A percentile compares a stretch with the other conserved stretches of the same genome.
Evolutionary conservation across 2,797 vertebrate genomes (phyloP).

Genomic region (Diplodus sargus): DNA sequence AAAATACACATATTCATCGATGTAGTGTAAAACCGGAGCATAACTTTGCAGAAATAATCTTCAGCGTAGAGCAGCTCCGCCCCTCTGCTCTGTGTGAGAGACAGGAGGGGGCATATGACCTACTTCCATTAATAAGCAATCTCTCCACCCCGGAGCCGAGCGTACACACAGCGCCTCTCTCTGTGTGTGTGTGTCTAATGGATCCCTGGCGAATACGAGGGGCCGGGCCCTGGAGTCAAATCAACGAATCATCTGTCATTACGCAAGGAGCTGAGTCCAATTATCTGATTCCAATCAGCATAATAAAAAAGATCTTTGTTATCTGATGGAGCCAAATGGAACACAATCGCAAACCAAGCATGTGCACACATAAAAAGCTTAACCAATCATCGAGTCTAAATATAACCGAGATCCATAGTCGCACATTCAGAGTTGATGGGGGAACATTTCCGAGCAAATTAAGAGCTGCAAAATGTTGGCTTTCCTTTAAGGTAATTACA

Average conservation of each 20-base stretch:
- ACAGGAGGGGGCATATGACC: conserved; percentile 81
- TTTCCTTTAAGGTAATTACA: conserved; percentile 36
- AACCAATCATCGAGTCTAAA: conserved; percentile 56
- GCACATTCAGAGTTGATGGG: conserved; percentile 38
- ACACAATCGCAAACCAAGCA: conserved; percentile 63
- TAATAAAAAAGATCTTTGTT: conserved; percentile 59
- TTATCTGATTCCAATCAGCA: conserved; percentile 75
- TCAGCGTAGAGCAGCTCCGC: conserved; percentile 70
- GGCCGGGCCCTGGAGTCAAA: conserved; percentile 71
- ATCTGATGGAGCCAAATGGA: conserved; percentile 61
- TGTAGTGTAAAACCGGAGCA: conserved; percentile 61
- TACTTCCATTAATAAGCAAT: conserved; percentile 88
- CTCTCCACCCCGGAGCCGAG: conserved; percentile 76
- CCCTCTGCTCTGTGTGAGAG: conserved; percentile 72
- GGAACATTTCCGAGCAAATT: conserved; percentile 50
- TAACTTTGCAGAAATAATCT: conserved; percentile 77
- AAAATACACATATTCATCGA: conserved; percentile 67
- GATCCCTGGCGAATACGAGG: conserved; percentile 71
- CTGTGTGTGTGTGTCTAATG: conserved; percentile 72
- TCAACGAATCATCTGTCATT: conserved; percentile 74
- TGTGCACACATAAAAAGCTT: conserved; percentile 64
- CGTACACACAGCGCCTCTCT: conserved; percentile 53
- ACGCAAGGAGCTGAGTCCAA: conserved; percentile 68
- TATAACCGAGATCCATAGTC: conserved; percentile 58
- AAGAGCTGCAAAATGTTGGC: conserved; percentile 35